Evolutionary conservation across 2,888 invertebrate species (phyloP), one percentile per base, ranked within the genome.

Genomic region (Ormyrus rosae): DNA sequence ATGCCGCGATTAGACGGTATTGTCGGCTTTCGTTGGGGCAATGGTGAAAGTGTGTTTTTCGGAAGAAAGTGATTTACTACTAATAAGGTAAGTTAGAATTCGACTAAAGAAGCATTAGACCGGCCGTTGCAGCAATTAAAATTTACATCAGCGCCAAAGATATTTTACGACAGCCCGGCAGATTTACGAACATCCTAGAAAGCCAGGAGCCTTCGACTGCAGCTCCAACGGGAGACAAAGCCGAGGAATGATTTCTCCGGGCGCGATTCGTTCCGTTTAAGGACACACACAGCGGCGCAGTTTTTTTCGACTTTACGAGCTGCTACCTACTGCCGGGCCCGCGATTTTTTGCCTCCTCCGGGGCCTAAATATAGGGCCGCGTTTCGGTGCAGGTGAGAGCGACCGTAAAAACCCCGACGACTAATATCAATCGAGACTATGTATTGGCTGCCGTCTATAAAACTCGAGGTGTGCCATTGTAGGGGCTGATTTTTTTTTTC

Each of bases 231-330:
- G 46, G 7, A 2, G 64, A 48, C 48, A n/a, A 48, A 64, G 48
- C 11, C 46, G 51, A 65, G 7, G 13, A 50, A 50, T 51, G 11
- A 67, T 34, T 34, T 11, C 11, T 34, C 2, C 6, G 13, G 34
- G 45, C 53, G 8, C 63, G 13, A 76, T 76, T 76, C 34, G 76
- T 75, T 75, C 53, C 53, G 50, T 64, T 55, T 50, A 58, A 56
- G 46, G 53, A 45, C 19, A 10, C 19, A 34, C 13, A n/a, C 50
- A 34, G 48, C 13, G 9, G 8, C 19, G 34, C 34, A 3, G 34
- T 34, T 34, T 68, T 53, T 53, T 13, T 68, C 61, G 61, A 76
- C 50, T 77, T 77, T 77, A 70, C 70, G 77, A 77, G 70, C 77
- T 70, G 70, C 73, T 65, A 73, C 64, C 77, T 70, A 77, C 64